Conservation (phyloP, 2,888 invertebrate genomes). For the Mimas tiliae region DNA sequence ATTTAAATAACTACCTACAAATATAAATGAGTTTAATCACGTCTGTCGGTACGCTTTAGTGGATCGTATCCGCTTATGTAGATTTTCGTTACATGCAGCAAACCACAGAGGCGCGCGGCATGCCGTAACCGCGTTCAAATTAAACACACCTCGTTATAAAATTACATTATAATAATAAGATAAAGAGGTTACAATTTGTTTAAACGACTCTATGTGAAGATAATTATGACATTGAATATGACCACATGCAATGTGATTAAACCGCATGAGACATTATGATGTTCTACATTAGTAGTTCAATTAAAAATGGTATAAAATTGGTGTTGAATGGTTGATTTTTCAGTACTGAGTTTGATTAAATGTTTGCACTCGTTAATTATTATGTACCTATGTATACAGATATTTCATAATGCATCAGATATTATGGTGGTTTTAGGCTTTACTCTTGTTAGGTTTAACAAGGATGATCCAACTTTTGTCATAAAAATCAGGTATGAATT, state of each 20-base stretch:
- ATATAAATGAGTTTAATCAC: conserved; percentile 17
- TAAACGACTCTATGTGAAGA: conserved; percentile 63
- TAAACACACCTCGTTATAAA: conserved; percentile 62
- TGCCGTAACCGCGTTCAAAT: conserved; percentile 51
- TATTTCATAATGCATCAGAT: too few relatives aligned
- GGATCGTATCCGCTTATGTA: not conserved
- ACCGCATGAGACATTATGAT: too few relatives aligned
- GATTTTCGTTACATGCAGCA: conserved; percentile 12
- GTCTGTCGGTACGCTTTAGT: not conserved
- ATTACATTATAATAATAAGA: conserved; percentile 59
- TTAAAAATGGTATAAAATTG: too few relatives aligned
- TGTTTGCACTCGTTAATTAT: too few relatives aligned
- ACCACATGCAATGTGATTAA: conserved; percentile 27
- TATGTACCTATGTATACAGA: too few relatives aligned
- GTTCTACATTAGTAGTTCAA: too few relatives aligned
- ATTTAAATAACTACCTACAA: not conserved
- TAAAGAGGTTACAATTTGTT: conserved; percentile 63
- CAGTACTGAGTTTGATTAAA: too few relatives aligned
- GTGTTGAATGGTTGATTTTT: too few relatives aligned
- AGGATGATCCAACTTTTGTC: not conserved
- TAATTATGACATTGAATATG: conserved; percentile 61
- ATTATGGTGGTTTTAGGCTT: too few relatives aligned
- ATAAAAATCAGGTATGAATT: conserved; percentile 55
- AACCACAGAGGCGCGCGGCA: conserved; percentile 14
- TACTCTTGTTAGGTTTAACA: not conserved